Conservation (phyloP, 2,113 vertebrate genomes). For the Tachysurus vachellii region DNA sequence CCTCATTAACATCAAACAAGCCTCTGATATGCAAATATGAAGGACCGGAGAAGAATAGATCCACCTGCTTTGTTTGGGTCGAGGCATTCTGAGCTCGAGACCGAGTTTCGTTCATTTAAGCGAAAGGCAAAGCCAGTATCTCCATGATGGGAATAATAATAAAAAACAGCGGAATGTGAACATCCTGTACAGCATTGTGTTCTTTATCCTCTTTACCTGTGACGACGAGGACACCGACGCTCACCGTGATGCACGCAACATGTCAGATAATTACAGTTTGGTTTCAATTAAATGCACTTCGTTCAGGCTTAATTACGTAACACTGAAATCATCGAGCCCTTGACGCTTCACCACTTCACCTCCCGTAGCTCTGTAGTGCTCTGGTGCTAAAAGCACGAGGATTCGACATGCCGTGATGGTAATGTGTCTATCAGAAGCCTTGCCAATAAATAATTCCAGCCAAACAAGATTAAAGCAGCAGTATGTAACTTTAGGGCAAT, state of each 20-base stretch:
- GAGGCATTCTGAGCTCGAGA: conserved; percentile 69
- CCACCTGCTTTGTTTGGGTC: conserved; percentile 78
- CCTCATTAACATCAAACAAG: conserved; percentile 82
- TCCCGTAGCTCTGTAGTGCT: conserved; percentile 13
- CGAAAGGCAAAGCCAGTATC: conserved; percentile 28
- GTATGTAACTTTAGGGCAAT: not conserved
- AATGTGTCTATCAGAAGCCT: not conserved
- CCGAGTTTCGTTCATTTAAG: conserved; percentile 25
- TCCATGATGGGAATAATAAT: conserved; percentile 39
- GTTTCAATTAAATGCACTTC: conserved; percentile 42
- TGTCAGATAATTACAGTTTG: conserved; percentile 46
- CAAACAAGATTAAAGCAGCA: not conserved
- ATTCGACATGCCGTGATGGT: not conserved
- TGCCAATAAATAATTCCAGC: not conserved
- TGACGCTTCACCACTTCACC: conserved; percentile 16
- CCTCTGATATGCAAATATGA: conserved; percentile 82
- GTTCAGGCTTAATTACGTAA: conserved; percentile 41
- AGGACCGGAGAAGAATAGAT: conserved; percentile 77
- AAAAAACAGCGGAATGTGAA: not conserved
- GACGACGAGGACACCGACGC: not conserved
- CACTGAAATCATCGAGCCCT: conserved; percentile 29
- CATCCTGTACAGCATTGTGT: conserved; percentile 25
- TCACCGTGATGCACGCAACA: conserved; percentile 27
- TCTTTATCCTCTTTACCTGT: conserved; percentile 43
- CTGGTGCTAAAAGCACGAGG: conserved; percentile 39